Evolutionary conservation across 1,140 invertebrate genomes (phyloP).

Genomic region (Zaprionus ornatus): DNA sequence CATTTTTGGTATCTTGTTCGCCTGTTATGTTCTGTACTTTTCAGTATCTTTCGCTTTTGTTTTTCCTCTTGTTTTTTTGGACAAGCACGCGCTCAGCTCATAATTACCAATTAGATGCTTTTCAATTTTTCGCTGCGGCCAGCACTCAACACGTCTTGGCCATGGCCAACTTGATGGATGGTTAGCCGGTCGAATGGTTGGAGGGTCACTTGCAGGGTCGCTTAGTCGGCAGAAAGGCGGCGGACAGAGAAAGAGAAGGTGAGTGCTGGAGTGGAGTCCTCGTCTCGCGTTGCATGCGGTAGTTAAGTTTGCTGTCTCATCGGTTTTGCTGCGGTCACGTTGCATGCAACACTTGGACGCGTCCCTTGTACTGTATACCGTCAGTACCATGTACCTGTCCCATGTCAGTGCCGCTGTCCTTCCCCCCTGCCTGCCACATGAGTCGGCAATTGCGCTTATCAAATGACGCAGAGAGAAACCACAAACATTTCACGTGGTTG

Average conservation of each 20-base stretch:
- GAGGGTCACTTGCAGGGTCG: conserved; percentile 7
- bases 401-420: not conserved
- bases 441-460: conserved; percentile 45
- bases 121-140: conserved; percentile 61
- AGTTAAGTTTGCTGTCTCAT: conserved; percentile 56
- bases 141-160: conserved; percentile 54
- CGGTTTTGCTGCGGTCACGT: conserved; percentile 50
- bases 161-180: conserved; percentile 48
- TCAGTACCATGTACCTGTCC: conserved; percentile 20
- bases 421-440: conserved; percentile 23
- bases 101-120: conserved; percentile 68
- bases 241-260: not conserved
- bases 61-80: conserved; percentile 30
- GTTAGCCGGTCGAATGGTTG: conserved; percentile 2
- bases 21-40: conserved; percentile 32
- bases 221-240: not conserved
- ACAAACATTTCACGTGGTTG: conserved; percentile 46
- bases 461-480: conserved; percentile 32
- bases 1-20: conserved; percentile 28
- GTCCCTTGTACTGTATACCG: not conserved
- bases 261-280: conserved; percentile 15
- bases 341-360: conserved; percentile 45
- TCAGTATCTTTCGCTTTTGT: conserved; percentile 20
- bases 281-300: conserved; percentile 32
- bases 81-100: conserved; percentile 63